phyloP scores from a whole-genome alignment of 2,113 vertebrate species.

The Cricetomys ansorgei region DNA sequence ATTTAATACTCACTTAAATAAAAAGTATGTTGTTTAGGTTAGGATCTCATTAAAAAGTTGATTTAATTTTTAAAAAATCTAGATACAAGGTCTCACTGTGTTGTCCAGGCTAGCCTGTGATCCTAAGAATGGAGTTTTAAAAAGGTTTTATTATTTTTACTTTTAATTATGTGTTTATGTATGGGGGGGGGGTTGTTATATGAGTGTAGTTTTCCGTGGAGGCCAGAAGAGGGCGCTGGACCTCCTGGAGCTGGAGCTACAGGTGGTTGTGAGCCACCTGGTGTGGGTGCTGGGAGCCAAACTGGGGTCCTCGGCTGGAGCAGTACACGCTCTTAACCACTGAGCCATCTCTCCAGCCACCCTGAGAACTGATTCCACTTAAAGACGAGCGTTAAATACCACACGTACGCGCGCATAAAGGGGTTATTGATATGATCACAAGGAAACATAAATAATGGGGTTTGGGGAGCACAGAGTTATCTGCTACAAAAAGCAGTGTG shows the following conservation, averaged over 20 bases:
- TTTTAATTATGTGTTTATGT: neutral
- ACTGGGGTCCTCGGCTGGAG: neutral
- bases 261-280: neutral
- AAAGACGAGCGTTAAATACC: neutral
- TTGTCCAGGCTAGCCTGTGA: neutral
- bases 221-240: neutral
- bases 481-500: neutral
- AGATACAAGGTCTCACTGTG: neutral
- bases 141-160: neutral
- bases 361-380: neutral
- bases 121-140: neutral
- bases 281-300: neutral
- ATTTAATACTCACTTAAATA: neutral
- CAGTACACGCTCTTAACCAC: neutral
- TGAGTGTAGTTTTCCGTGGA: neutral
- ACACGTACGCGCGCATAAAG: neutral
- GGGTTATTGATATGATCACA: neutral
- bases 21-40: neutral
- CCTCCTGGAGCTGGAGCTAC: neutral
- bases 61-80: neutral
- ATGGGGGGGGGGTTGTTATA: neutral
- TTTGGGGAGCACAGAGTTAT: neutral
- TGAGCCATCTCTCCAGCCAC: neutral
- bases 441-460: neutral
- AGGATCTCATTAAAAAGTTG: neutral